Evolutionary conservation across 2,888 invertebrate species (phyloP).

Genomic region (Prenolepis imparis): DNA sequence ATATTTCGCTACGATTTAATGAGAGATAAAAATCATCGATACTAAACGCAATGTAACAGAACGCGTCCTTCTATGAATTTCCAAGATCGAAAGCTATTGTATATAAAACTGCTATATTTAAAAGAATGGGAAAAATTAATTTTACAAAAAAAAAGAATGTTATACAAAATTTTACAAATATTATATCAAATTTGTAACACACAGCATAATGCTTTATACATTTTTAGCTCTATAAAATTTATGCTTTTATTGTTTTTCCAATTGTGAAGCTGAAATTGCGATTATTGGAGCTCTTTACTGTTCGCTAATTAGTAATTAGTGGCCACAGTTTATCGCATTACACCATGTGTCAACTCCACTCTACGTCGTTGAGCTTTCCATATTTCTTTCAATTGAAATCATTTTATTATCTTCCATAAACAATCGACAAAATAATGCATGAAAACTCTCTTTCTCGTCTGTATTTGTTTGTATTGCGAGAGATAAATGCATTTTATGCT

Average conservation of each 20-base stretch:
- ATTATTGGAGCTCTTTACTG: background rate
- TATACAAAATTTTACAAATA: background rate
- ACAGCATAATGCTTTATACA: background rate
- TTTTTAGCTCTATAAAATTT: background rate
- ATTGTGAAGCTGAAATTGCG: background rate
- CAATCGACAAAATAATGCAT: background rate
- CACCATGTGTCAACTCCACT: background rate
- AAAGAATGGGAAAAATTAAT: background rate
- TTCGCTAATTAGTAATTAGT: constrained; percentile 24
- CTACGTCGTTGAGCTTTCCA: background rate
- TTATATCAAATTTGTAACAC: background rate
- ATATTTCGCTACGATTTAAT: background rate
- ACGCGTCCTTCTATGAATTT: background rate
- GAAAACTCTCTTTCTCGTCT: background rate
- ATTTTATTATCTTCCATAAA: background rate
- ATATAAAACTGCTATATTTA: background rate
- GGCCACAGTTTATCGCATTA: background rate
- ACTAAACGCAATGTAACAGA: background rate
- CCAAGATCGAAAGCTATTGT: no score
- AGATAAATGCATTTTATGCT: background rate
- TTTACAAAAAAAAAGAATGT: background rate
- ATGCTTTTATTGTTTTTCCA: background rate
- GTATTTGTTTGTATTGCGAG: background rate
- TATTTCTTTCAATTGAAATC: background rate
- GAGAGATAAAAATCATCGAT: background rate